Percentiles rank a stretch among this genome's conserved stretches.
phyloP scores from a whole-genome alignment of 2,797 vertebrate species.

The Leptoclinus maculatus region DNA sequence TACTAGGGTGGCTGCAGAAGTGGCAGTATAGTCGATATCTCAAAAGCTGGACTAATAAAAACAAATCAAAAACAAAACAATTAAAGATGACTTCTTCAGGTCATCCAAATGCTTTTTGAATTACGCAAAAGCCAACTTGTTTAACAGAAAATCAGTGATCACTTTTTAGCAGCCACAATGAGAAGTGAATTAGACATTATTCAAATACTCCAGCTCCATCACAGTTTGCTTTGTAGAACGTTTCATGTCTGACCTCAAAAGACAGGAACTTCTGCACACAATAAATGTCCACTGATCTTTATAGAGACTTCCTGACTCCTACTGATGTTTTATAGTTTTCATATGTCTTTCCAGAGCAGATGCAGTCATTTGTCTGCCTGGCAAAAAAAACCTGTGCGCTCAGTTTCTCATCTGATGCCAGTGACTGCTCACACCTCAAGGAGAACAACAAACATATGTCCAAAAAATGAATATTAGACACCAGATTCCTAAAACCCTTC shows the following conservation, averaged over 20 bases:
- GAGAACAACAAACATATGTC: slow-evolving; percentile 43
- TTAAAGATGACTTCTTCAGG: not conserved
- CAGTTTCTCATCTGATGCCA: slow-evolving; percentile 56
- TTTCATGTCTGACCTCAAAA: slow-evolving; percentile 10
- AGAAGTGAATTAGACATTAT: not conserved
- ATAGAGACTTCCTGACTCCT: slow-evolving; percentile 42
- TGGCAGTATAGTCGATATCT: not conserved
- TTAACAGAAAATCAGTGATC: not conserved
- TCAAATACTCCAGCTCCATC: not conserved
- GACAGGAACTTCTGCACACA: slow-evolving; percentile 28
- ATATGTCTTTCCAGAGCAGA: slow-evolving; percentile 50
- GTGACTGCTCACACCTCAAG: slow-evolving; percentile 41
- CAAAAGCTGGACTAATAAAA: not conserved
- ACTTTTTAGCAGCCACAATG: not conserved
- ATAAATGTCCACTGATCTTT: slow-evolving; percentile 38
- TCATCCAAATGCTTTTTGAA: not conserved
- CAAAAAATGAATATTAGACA: slow-evolving; percentile 51
- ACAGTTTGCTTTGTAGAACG: not conserved
- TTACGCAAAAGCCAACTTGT: not conserved
- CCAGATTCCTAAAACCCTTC: slow-evolving; percentile 47
- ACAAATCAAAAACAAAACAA: not conserved
- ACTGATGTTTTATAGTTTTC: slow-evolving; percentile 43
- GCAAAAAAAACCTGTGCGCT: slow-evolving; percentile 34
- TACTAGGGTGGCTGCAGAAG: not conserved
- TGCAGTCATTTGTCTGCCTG: slow-evolving; percentile 54